These are phyloP conservation scores for Labroides dimidiatus DNA, from an alignment of 2,797 vertebrate species.

Conservation along the genomic window DNA sequence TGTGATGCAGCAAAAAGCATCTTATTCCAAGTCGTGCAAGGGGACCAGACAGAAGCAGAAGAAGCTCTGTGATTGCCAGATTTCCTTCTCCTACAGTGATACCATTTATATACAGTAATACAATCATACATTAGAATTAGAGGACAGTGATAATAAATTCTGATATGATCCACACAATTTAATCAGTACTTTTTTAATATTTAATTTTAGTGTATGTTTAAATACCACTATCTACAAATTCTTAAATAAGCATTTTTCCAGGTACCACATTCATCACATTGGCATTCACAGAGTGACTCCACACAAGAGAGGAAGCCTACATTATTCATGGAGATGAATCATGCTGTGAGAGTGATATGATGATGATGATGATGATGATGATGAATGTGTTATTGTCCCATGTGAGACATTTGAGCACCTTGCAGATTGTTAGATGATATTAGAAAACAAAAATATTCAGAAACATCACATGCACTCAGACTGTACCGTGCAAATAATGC, in stretches of 20 bases:
- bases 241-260: conserved; percentile 15
- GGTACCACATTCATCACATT: conserved; percentile 27
- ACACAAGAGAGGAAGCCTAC: conserved; percentile 28
- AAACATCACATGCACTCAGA: conserved; percentile 4
- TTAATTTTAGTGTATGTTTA: background rate
- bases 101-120: background rate
- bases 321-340: conserved; percentile 61
- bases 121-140: background rate
- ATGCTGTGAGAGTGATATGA: conserved; percentile 57
- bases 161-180: background rate
- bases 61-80: background rate
- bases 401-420: conserved; percentile 30
- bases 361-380: conserved; percentile 30
- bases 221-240: conserved; percentile 8
- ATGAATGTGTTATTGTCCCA: conserved; percentile 36
- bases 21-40: conserved; percentile 18
- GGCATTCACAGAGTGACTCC: conserved; percentile 19
- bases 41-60: background rate
- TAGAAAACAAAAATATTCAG: conserved; percentile 25
- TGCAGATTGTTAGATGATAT: conserved; percentile 33
- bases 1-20: conserved; percentile 48
- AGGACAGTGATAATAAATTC: background rate
- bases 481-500: conserved; percentile 7
- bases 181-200: too few relatives aligned
- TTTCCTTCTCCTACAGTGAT: background rate